Percentiles rank a stretch among this genome's conserved stretches.
phyloP scores from a whole-genome alignment of 2,113 vertebrate genomes.

The Pseudolaguvia tuberculata region DNA sequence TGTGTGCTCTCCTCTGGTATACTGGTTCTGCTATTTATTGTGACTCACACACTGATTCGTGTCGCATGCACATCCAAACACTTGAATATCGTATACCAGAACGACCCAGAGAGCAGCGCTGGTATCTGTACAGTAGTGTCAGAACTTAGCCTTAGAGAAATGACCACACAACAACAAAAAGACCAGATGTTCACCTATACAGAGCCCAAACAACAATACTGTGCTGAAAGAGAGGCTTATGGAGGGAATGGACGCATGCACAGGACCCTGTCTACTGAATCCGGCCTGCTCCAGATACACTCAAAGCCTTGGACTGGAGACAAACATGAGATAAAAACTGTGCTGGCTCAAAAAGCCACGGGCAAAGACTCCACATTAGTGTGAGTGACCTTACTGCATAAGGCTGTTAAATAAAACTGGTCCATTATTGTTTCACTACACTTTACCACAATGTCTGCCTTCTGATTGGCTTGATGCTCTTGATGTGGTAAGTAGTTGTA shows the following conservation, averaged over 20 bases:
- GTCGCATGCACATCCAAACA: constrained; percentile 53
- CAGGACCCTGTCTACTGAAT: constrained; percentile 67
- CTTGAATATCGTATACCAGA: constrained; percentile 67
- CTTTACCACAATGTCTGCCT: not conserved
- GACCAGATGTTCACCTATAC: constrained; percentile 68
- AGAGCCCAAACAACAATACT: constrained; percentile 59
- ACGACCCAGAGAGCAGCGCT: constrained; percentile 57
- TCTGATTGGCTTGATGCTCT: not conserved
- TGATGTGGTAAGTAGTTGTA: not conserved
- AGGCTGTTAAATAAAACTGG: not conserved
- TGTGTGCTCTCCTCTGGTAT: constrained; percentile 78
- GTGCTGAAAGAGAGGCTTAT: constrained; percentile 58
- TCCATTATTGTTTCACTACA: not conserved
- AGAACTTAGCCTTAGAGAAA: constrained; percentile 64
- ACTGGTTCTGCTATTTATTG: constrained; percentile 68
- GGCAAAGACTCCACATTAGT: constrained; percentile 87
- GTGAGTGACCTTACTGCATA: constrained; percentile 56
- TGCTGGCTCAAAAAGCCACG: constrained; percentile 65
- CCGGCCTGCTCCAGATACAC: constrained; percentile 65
- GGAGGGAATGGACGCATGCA: constrained; percentile 58
- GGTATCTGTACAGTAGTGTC: constrained; percentile 43
- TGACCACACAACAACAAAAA: constrained; percentile 51
- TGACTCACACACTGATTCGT: constrained; percentile 72
- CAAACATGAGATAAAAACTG: constrained; percentile 76
- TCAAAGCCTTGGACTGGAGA: constrained; percentile 75